These are phyloP conservation scores for Keiferia lycopersicella DNA, from an alignment of 2,888 invertebrate genomes.

Conservation along the genomic window DNA sequence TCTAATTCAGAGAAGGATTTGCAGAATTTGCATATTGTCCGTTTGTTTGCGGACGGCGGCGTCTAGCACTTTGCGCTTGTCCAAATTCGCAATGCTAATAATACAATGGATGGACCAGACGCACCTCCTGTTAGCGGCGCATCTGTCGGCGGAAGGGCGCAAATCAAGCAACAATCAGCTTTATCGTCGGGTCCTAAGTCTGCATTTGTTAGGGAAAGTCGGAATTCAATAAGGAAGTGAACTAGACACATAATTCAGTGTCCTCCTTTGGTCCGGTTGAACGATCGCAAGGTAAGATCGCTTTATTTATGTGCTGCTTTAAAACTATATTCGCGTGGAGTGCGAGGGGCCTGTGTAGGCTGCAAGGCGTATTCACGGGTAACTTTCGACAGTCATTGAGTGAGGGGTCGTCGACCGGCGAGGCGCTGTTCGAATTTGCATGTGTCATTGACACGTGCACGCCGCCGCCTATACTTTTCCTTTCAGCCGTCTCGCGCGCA, in stretches of 20 bases:
- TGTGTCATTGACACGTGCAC: conserved; percentile 78
- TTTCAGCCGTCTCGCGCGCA: conserved; percentile 64
- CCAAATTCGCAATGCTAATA: conserved; percentile 76
- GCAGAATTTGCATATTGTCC: conserved; percentile 68
- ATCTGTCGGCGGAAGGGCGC: conserved; percentile 50
- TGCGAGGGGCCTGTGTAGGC: conserved; percentile 56
- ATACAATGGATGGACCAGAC: conserved; percentile 71
- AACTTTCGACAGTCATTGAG: conserved; percentile 80
- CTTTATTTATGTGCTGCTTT: conserved; percentile 56
- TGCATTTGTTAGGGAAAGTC: conserved; percentile 43
- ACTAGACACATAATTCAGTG: conserved; percentile 60
- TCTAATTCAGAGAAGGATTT: conserved; percentile 57
- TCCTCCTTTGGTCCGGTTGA: conserved; percentile 50
- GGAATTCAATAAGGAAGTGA: conserved; percentile 47
- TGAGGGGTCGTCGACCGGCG: conserved; percentile 74
- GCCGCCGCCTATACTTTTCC: conserved; percentile 68
- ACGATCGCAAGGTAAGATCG: conserved; percentile 51
- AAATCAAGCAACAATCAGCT: conserved; percentile 47
- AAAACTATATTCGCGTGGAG: conserved; percentile 58
- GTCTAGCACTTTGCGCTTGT: conserved; percentile 66
- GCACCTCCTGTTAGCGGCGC: conserved; percentile 59
- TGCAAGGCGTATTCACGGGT: conserved; percentile 60
- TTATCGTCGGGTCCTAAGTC: conserved; percentile 47
- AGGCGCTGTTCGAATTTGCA: conserved; percentile 75
- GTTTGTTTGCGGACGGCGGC: conserved; percentile 65